These are phyloP conservation scores for Leptinotarsa haldemani DNA, from an alignment of 2,888 invertebrate genomes.

Conservation along the genomic window DNA sequence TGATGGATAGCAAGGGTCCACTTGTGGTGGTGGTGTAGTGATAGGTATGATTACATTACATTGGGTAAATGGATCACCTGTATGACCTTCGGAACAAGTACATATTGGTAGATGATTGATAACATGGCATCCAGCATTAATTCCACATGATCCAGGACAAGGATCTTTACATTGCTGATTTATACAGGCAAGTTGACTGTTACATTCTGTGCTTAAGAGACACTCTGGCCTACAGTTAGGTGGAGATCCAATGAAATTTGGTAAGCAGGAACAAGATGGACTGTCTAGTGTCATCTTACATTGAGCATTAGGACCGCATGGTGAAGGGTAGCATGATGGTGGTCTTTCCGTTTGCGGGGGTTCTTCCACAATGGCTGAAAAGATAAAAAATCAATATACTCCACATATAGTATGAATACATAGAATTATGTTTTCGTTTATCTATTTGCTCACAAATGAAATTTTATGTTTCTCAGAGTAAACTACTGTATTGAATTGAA, in stretches of 20 bases:
- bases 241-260: conserved; percentile 82
- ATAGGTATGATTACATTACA: conserved; percentile 71
- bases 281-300: conserved; percentile 80
- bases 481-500: no score
- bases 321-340: conserved; percentile 83
- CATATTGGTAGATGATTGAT: conserved; percentile 86
- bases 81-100: conserved; percentile 79
- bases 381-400: neutral
- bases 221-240: conserved; percentile 86
- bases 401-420: no score
- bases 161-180: conserved; percentile 85
- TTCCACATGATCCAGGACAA: conserved; percentile 85
- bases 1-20: conserved; percentile 75
- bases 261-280: conserved; percentile 83
- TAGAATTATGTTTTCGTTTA: no score
- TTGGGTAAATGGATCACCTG: conserved; percentile 84
- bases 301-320: conserved; percentile 86
- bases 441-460: no score
- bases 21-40: conserved; percentile 62
- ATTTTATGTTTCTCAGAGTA: no score
- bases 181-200: conserved; percentile 80
- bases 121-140: conserved; percentile 82
- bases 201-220: conserved; percentile 82
- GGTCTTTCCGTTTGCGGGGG: conserved; percentile 71
- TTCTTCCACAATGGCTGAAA: conserved; percentile 59